Evolutionary conservation across 2,888 invertebrate species (phyloP), one percentile per base, ranked within the genome.

Genomic region (Philhelius pedissequus): DNA sequence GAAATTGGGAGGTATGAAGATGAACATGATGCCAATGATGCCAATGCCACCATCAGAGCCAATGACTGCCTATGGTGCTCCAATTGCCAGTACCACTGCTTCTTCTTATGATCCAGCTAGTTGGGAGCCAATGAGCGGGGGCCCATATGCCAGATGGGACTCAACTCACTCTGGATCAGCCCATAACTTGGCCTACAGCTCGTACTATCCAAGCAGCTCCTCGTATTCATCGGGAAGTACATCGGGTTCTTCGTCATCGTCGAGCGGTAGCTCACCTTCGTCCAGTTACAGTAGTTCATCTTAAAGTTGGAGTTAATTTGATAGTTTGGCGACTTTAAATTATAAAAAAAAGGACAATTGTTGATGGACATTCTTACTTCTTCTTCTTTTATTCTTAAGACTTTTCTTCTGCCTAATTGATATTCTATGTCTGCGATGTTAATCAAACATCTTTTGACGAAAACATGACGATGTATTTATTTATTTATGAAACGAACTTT

Each of bases 141-240:
- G 96, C 8, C 96, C 96, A 1, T 96, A 96, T 91, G 94, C 96
- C 56, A 93, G 96, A 87, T 96, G 96, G 95, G 95, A 95, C 88
- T 92, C 93, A 76, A 93, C 93, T 6, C 92, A 92, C 30, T 56
- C 86, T 9, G 71, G 79, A 15, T 88, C 88, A 9, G 91, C 93
- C 1, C 94, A 95, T 64, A 94, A 94, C 87, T 90, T 95, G 86
- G 95, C 95, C 27, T 95, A 95, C 90, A 95, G 94, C 88, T 94
- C 95, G 1, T 95, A 95, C 91, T 95, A 95, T 89, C 94, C 95
- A 86, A 94, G 94, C 89, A 93, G 94, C 84, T 93, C 94, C 0
- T 92, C 93, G 0, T 93, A 93, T 8, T 92, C 93, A 2, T 92
- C 93, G 3, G 87, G 91, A 56, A 89, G 90, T 48, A 87, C 89